Evolutionary conservation across 2,888 invertebrate species (phyloP).

Genomic region (Nysson spinosus): DNA sequence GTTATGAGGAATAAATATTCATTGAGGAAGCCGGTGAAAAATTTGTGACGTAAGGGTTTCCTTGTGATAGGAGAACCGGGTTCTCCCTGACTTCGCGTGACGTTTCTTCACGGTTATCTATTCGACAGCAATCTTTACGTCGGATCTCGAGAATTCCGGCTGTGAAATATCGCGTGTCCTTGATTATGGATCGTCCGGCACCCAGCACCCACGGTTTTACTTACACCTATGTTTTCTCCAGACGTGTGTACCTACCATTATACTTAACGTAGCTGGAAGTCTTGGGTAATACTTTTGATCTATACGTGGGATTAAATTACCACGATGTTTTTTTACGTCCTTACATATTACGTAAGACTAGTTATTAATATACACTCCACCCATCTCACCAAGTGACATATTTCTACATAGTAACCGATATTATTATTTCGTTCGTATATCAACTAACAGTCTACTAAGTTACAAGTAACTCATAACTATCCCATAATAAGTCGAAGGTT

Average conservation of each 20-base stretch:
- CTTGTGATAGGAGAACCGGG: constrained; percentile 7
- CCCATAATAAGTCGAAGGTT: too few relatives aligned
- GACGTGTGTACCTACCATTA: neutral
- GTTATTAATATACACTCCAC: constrained; percentile 11
- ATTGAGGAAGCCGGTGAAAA: constrained; percentile 13
- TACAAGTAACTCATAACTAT: too few relatives aligned
- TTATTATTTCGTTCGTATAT: too few relatives aligned
- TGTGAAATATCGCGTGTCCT: constrained; percentile 71
- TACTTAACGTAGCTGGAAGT: constrained; percentile 9
- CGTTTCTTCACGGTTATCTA: constrained; percentile 66
- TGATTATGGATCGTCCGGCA: constrained; percentile 68
- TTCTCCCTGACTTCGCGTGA: constrained; percentile 61
- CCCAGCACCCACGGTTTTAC: constrained; percentile 12
- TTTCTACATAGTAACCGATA: too few relatives aligned
- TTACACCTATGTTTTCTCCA: constrained; percentile 8
- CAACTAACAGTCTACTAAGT: too few relatives aligned
- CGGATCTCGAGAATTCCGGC: constrained; percentile 63
- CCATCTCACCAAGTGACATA: constrained; percentile 15
- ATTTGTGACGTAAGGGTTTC: constrained; percentile 19
- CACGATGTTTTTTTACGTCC: constrained; percentile 14
- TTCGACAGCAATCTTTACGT: constrained; percentile 59
- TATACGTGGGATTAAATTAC: constrained; percentile 15
- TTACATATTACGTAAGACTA: constrained; percentile 17
- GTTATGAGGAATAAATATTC: constrained; percentile 11
- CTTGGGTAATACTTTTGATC: constrained; percentile 16